Evolutionary conservation across 2,888 invertebrate species (phyloP).

Genomic region (Apantesis nais): DNA sequence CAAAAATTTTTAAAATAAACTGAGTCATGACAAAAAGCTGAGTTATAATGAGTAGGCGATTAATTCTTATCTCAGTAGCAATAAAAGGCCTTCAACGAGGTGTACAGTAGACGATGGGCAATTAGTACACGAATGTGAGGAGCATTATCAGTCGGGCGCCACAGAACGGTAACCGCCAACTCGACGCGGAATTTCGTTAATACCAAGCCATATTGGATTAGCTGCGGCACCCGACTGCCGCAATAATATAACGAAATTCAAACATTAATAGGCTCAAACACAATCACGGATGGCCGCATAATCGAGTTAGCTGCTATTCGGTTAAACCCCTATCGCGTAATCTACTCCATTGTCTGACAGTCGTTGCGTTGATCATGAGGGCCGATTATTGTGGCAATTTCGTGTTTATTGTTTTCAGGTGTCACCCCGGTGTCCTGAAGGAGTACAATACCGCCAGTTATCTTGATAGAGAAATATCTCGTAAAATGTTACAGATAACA

Average conservation of each 20-base stretch:
- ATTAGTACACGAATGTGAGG: slow-evolving; percentile 56
- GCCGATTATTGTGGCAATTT: slow-evolving; percentile 84
- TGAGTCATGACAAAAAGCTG: slow-evolving; percentile 6
- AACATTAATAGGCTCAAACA: slow-evolving; percentile 84
- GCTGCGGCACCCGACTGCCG: slow-evolving; percentile 68
- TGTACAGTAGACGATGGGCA: slow-evolving; percentile 49
- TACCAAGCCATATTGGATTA: slow-evolving; percentile 79
- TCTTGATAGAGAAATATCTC: slow-evolving; percentile 59
- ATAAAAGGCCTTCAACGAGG: slow-evolving; percentile 42
- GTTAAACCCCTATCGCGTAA: slow-evolving; percentile 83
- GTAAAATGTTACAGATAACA: slow-evolving; percentile 59
- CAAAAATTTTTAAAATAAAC: neutral
- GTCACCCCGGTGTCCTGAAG: slow-evolving; percentile 64
- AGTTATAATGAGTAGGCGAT: slow-evolving; percentile 27
- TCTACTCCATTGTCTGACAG: slow-evolving; percentile 82
- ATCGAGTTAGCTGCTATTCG: slow-evolving; percentile 85
- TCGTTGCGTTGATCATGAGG: slow-evolving; percentile 79
- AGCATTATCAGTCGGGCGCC: slow-evolving; percentile 54
- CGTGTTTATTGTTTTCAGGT: slow-evolving; percentile 83
- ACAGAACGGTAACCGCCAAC: slow-evolving; percentile 58
- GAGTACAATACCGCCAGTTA: slow-evolving; percentile 65
- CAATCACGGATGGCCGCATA: slow-evolving; percentile 85
- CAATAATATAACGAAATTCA: slow-evolving; percentile 85
- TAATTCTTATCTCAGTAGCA: slow-evolving; percentile 32
- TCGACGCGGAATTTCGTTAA: slow-evolving; percentile 72